phyloP scores from a whole-genome alignment of 1,140 invertebrate genomes.

The Pseudachorutes palmiensis region DNA sequence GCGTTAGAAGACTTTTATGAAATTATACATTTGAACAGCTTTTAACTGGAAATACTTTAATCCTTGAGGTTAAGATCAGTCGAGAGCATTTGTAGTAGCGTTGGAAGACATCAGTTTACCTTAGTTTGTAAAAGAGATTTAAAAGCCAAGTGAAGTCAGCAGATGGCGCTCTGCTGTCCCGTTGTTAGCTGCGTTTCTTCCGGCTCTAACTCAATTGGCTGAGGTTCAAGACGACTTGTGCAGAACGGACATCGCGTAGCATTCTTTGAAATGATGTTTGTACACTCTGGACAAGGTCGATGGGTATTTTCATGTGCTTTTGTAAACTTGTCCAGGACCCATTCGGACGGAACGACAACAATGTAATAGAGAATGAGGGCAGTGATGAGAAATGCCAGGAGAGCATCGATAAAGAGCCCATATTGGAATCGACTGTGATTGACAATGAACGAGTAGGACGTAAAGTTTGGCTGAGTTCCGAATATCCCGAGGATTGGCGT shows the following conservation, averaged over 20 bases:
- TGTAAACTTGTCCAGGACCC: conserved; percentile 7
- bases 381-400: conserved; percentile 15
- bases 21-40: no score
- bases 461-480: conserved; percentile 15
- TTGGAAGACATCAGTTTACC: no score
- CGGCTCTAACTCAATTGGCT: neutral
- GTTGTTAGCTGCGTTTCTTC: conserved; percentile 1
- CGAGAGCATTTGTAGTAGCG: no score
- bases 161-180: no score
- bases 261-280: neutral
- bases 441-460: neutral
- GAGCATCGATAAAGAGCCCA: conserved; percentile 5
- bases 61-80: no score
- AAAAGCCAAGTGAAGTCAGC: no score
- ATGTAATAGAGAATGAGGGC: conserved; percentile 21
- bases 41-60: no score
- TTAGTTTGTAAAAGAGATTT: no score
- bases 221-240: neutral
- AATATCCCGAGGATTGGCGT: conserved; percentile 17
- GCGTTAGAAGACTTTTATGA: no score
- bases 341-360: conserved; percentile 14
- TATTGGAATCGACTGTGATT: conserved; percentile 10
- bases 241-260: conserved; percentile 15
- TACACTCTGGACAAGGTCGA: conserved; percentile 13
- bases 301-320: neutral